Conservation (phyloP, 2,888 invertebrate genomes). For the Clistopyga incitator region DNA sequence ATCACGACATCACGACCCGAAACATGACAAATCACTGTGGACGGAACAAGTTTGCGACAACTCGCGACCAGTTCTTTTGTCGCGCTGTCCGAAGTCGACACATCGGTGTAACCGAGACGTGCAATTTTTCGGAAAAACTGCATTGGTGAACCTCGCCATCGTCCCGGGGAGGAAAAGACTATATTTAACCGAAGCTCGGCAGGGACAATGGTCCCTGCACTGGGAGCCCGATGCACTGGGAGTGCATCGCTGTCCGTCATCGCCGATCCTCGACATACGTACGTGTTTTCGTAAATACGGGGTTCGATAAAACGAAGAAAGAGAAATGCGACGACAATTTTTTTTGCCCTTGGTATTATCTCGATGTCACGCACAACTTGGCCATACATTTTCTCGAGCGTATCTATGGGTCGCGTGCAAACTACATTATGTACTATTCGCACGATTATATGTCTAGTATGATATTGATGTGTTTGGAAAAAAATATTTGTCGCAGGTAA, state of each 20-base stretch:
- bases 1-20: too few species aligned
- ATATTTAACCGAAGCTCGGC: conserved; percentile 38
- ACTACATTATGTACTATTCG: neutral
- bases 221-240: neutral
- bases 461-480: neutral
- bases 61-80: conserved; percentile 27
- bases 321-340: conserved; percentile 34
- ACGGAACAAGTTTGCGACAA: neutral
- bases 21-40: neutral
- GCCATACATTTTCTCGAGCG: conserved; percentile 17
- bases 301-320: neutral
- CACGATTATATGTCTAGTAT: neutral
- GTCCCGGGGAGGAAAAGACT: conserved; percentile 39
- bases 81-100: conserved; percentile 27
- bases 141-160: conserved; percentile 26
- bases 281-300: conserved; percentile 15
- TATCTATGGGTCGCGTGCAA: conserved; percentile 17
- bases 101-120: conserved; percentile 36
- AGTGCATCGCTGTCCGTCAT: neutral
- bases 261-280: neutral
- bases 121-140: conserved; percentile 47
- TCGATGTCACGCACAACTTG: conserved; percentile 42
- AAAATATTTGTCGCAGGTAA: neutral
- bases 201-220: neutral
- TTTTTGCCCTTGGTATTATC: conserved; percentile 38